A percentile compares a stretch with the other conserved stretches of the same genome.
phyloP scores from a whole-genome alignment of 2,888 invertebrate genomes.

The Isoperla grammatica region DNA sequence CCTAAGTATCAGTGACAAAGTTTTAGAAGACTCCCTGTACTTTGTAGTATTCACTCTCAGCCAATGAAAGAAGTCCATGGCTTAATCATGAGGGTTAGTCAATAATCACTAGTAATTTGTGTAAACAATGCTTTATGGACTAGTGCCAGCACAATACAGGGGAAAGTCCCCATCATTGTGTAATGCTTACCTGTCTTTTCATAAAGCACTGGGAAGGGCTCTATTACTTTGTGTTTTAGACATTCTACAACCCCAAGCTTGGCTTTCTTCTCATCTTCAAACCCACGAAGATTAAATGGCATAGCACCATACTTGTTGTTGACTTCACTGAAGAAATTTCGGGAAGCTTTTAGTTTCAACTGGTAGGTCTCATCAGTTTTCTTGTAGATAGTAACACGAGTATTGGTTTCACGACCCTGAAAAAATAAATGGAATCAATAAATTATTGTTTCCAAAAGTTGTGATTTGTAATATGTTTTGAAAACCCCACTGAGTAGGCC shows the following conservation, averaged over 20 bases:
- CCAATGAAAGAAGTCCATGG: too few species aligned
- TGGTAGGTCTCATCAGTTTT: constrained; percentile 97
- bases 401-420: constrained; percentile 85
- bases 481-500: too few species aligned
- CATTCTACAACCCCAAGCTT: constrained; percentile 98
- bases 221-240: constrained; percentile 94
- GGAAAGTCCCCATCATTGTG: too few species aligned
- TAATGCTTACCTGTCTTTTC: constrained; percentile 57
- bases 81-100: too few species aligned
- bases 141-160: too few species aligned
- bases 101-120: too few species aligned
- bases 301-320: constrained; percentile 89
- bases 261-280: constrained; percentile 96
- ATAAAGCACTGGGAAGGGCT: constrained; percentile 92
- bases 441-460: too few species aligned
- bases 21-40: too few species aligned
- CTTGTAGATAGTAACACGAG: constrained; percentile 95
- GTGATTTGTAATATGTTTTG: too few species aligned
- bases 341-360: constrained; percentile 93
- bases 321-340: constrained; percentile 84
- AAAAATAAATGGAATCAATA: not conserved
- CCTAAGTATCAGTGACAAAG: too few species aligned
- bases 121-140: too few species aligned
- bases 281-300: constrained; percentile 94
- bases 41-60: too few species aligned